Evolutionary conservation across 2,113 vertebrate genomes (phyloP).

Genomic region (Toxostoma redivivum): DNA sequence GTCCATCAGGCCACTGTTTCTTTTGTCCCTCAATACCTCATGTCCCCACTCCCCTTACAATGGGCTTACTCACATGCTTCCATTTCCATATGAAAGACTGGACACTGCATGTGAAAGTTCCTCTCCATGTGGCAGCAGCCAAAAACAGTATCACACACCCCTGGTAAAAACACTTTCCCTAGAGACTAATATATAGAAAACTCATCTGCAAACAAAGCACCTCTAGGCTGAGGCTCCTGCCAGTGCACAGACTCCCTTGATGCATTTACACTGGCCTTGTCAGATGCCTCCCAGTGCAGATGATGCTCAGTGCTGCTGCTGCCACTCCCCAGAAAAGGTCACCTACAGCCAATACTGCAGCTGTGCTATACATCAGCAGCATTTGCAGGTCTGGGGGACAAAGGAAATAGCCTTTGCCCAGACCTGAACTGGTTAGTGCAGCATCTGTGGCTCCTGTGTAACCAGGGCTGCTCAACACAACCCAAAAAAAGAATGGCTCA

Average conservation of each 20-base stretch:
- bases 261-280: background rate
- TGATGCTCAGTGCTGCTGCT: background rate
- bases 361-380: background rate
- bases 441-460: background rate
- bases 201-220: background rate
- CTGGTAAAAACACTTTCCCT: background rate
- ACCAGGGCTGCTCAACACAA: background rate
- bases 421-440: background rate
- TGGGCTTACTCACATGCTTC: background rate
- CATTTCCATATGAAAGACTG: background rate
- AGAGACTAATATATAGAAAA: background rate
- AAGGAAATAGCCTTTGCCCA: background rate
- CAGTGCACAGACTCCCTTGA: background rate
- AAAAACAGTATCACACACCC: background rate
- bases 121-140: background rate
- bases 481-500: background rate
- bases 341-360: background rate
- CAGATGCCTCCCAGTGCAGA: background rate
- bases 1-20: background rate
- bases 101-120: background rate
- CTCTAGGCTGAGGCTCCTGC: background rate
- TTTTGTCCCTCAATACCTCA: background rate
- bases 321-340: background rate
- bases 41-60: background rate
- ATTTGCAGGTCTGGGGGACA: background rate